Evolutionary conservation across 2,797 vertebrate genomes (phyloP).

Genomic region (Sternotherus odoratus): DNA sequence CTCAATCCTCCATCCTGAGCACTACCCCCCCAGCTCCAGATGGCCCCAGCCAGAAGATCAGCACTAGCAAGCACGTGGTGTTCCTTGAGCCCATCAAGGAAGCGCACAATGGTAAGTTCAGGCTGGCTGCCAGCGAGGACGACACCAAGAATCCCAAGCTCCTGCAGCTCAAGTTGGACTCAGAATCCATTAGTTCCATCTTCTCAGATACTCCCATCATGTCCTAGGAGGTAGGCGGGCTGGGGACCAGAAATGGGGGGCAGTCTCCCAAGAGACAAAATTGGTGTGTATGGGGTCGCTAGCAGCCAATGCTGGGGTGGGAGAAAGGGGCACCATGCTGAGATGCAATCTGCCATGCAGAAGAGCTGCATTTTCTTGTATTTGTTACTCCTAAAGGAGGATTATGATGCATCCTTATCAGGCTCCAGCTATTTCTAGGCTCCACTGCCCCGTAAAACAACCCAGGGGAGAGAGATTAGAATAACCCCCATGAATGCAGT

Average conservation of each 20-base stretch:
- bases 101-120: slow-evolving; percentile 87
- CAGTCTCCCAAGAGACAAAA: background rate
- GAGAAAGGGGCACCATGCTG: background rate
- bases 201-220: slow-evolving; percentile 89
- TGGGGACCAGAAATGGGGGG: background rate
- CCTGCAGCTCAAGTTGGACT: slow-evolving; percentile 82
- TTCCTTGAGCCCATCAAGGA: slow-evolving; percentile 94
- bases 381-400: background rate
- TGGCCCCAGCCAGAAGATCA: slow-evolving; percentile 88
- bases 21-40: slow-evolving; percentile 87
- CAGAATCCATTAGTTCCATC: slow-evolving; percentile 86
- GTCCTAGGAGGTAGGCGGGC: background rate
- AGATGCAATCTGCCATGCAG: background rate
- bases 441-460: background rate
- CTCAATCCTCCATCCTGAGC: slow-evolving; percentile 91
- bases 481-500: background rate
- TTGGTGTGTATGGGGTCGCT: background rate
- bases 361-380: background rate
- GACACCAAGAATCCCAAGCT: slow-evolving; percentile 75
- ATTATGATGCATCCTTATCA: background rate
- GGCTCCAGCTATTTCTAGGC: background rate
- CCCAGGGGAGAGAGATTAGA: background rate
- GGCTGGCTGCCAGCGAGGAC: slow-evolving; percentile 77
- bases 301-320: background rate
- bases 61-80: slow-evolving; percentile 93